These are phyloP conservation scores for Dryoscopus gambensis DNA, from an alignment of 2,113 vertebrate genomes.

Conservation along the genomic window DNA sequence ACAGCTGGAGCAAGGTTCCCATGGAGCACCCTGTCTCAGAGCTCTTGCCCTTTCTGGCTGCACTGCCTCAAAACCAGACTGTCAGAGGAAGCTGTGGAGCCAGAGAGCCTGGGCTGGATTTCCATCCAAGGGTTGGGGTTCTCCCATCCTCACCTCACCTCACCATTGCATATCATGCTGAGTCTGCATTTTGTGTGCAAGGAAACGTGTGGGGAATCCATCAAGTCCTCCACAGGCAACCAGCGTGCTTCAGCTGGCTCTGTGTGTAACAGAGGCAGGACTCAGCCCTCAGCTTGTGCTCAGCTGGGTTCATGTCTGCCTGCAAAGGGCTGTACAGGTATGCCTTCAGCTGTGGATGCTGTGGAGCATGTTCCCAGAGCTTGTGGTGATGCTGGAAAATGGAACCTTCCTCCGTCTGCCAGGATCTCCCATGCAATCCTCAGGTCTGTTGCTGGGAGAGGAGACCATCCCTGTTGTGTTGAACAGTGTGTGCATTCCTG, in stretches of 20 bases:
- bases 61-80: neutral
- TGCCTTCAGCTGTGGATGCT: neutral
- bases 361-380: neutral
- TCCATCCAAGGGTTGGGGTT: fast-evolving
- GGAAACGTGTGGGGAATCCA: neutral
- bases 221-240: neutral
- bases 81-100: neutral
- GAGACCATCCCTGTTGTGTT: fast-evolving
- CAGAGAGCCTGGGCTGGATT: neutral
- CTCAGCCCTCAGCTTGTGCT: neutral
- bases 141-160: neutral
- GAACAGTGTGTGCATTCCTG: fast-evolving
- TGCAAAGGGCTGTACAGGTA: neutral
- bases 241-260: fast-evolving
- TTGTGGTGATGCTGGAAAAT: neutral
- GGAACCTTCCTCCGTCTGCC: fast-evolving
- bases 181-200: neutral
- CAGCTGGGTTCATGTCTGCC: neutral
- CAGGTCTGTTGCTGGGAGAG: neutral
- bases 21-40: neutral
- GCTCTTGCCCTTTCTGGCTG: neutral
- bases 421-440: neutral
- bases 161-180: neutral
- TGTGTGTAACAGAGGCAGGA: neutral
- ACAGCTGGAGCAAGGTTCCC: neutral